Percentiles rank a stretch among this genome's conserved stretches.
Conservation (phyloP, 2,888 invertebrate genomes). For the Caenorhabditis imperialis region DNA sequence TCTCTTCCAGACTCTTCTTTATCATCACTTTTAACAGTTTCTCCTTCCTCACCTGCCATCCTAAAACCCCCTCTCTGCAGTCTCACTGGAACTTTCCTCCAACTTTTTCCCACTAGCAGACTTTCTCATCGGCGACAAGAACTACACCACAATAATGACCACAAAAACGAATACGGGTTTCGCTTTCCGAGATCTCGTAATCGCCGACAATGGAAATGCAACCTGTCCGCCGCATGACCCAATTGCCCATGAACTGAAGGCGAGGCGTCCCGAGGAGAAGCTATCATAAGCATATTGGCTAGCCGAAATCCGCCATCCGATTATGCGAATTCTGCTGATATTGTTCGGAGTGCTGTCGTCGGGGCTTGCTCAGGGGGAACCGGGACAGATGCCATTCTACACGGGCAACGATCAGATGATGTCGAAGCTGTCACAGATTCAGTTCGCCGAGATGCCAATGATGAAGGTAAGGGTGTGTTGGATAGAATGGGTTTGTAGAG, state of each 20-base stretch:
- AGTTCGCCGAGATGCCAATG: constrained; percentile 45
- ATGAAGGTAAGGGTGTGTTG: constrained; percentile 42
- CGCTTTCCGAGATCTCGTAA: constrained; percentile 38
- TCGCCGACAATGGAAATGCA: constrained; percentile 45
- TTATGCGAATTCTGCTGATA: constrained; percentile 26
- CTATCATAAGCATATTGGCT: constrained; percentile 55
- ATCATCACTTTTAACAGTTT: no score
- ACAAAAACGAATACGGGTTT: constrained; percentile 22
- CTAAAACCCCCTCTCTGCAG: no score
- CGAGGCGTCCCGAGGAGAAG: constrained; percentile 23
- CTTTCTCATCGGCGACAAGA: background rate
- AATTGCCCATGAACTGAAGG: constrained; percentile 51
- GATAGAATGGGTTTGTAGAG: background rate
- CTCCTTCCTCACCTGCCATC: no score
- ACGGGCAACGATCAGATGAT: constrained; percentile 31
- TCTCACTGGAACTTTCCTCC: no score
- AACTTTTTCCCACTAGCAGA: background rate
- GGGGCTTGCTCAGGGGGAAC: constrained; percentile 13
- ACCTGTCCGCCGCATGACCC: constrained; percentile 55
- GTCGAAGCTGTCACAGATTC: constrained; percentile 41
- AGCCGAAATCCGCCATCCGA: no score
- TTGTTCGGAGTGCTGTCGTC: background rate
- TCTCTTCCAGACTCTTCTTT: no score
- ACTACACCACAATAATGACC: constrained; percentile 20
- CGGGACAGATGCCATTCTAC: constrained; percentile 40